Conservation (phyloP, 2,113 vertebrate species). For the Pygoscelis adeliae region DNA sequence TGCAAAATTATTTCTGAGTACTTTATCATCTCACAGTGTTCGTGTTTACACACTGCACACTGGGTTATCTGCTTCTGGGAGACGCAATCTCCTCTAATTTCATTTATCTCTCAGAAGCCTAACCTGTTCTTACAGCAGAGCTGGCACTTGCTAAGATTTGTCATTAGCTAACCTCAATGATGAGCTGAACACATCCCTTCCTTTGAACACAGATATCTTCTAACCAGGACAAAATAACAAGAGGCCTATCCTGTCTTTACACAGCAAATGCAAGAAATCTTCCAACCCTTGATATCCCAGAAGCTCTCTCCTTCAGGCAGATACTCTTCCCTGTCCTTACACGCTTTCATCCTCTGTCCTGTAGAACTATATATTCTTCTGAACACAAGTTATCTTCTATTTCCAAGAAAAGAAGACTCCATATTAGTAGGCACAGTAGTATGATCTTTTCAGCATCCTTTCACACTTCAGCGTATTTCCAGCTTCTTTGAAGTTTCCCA, state of each 20-base stretch:
- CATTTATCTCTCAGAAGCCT: neutral
- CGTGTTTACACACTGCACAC: neutral
- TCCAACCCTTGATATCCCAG: neutral
- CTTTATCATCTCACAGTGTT: neutral
- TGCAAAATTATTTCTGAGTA: neutral
- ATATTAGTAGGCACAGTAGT: neutral
- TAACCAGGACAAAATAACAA: neutral
- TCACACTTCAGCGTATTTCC: fast-evolving
- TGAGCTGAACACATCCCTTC: neutral
- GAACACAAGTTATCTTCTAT: neutral
- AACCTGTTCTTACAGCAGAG: slow-evolving; percentile 10
- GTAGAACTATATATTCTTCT: neutral
- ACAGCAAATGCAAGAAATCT: neutral
- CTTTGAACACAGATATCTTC: neutral
- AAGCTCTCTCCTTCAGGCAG: neutral
- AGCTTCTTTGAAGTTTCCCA: neutral
- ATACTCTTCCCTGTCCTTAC: neutral
- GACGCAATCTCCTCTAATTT: slow-evolving; percentile 47
- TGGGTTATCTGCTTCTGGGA: slow-evolving; percentile 40
- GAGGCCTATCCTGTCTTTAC: neutral
- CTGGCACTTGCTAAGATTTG: neutral
- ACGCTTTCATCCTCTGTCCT: neutral
- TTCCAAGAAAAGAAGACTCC: neutral
- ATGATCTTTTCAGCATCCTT: neutral
- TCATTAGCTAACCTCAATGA: neutral